These are phyloP conservation scores for Reticulitermes lucifugus DNA, from an alignment of 2,888 invertebrate species.

Conservation along the genomic window DNA sequence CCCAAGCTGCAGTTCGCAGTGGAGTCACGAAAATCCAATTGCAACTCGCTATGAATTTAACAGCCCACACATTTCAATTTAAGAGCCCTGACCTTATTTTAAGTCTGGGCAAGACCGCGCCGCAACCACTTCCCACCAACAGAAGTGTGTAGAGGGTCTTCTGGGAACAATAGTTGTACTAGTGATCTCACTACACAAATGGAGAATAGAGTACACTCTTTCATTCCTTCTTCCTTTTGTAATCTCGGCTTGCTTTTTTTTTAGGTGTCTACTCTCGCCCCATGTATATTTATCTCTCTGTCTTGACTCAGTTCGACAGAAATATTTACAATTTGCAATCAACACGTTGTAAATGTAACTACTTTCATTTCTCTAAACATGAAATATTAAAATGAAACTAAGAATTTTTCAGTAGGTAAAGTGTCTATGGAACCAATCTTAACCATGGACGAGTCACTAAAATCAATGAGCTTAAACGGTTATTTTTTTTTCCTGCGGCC, in stretches of 20 bases:
- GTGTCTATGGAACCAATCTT: too few species aligned
- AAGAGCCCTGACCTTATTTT: conserved; percentile 39
- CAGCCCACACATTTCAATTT: conserved; percentile 38
- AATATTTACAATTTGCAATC: too few species aligned
- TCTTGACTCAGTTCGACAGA: too few species aligned
- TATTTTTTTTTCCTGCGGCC: too few species aligned
- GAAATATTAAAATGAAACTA: too few species aligned
- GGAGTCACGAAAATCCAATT: conserved; percentile 29
- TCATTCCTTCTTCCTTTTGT: conserved; percentile 5
- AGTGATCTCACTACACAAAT: conserved; percentile 1
- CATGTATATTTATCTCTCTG: neutral
- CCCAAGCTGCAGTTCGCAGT: neutral
- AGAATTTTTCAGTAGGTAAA: too few species aligned
- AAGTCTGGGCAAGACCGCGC: neutral
- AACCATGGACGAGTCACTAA: too few species aligned
- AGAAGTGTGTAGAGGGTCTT: neutral
- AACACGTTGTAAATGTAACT: too few species aligned
- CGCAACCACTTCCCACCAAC: conserved; percentile 35
- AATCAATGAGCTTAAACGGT: too few species aligned
- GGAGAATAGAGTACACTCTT: neutral
- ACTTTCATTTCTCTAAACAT: too few species aligned
- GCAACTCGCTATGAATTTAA: conserved; percentile 23
- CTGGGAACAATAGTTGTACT: neutral
- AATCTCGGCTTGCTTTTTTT: neutral
- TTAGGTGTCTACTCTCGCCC: neutral